These are phyloP conservation scores for Tamias sibiricus DNA, from an alignment of 2,113 vertebrate species.

Conservation along the genomic window DNA sequence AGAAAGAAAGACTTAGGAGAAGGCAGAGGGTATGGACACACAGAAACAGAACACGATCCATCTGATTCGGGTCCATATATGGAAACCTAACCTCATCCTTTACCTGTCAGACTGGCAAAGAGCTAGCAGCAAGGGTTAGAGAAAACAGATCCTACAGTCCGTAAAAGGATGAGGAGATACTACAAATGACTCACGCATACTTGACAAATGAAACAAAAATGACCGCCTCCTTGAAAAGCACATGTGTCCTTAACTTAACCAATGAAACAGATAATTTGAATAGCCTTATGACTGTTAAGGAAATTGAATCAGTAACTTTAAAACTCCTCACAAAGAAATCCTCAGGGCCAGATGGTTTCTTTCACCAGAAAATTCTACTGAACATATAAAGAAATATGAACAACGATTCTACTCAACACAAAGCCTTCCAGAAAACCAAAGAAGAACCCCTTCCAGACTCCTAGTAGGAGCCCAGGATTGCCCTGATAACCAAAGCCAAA, in stretches of 20 bases:
- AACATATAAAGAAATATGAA: background rate
- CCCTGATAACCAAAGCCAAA: background rate
- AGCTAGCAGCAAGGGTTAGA: background rate
- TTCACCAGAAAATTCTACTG: constrained; percentile 44
- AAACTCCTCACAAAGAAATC: constrained; percentile 21
- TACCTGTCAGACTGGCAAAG: background rate
- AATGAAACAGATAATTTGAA: constrained; percentile 32
- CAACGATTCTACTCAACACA: background rate
- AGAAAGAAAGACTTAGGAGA: background rate
- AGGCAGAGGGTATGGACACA: background rate
- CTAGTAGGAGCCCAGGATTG: background rate
- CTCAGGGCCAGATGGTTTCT: background rate
- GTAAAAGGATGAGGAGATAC: background rate
- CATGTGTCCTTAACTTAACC: background rate
- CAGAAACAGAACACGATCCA: background rate
- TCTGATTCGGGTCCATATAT: background rate
- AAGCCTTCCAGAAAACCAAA: background rate
- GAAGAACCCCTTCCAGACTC: background rate
- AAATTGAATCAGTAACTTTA: constrained; percentile 42
- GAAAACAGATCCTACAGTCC: background rate
- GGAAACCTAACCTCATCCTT: background rate
- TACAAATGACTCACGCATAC: background rate
- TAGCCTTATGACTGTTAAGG: background rate
- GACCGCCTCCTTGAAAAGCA: background rate
- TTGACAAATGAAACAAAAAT: constrained; percentile 21